Conservation (phyloP, 2,888 invertebrate species). For the Epinotia bilunana region DNA sequence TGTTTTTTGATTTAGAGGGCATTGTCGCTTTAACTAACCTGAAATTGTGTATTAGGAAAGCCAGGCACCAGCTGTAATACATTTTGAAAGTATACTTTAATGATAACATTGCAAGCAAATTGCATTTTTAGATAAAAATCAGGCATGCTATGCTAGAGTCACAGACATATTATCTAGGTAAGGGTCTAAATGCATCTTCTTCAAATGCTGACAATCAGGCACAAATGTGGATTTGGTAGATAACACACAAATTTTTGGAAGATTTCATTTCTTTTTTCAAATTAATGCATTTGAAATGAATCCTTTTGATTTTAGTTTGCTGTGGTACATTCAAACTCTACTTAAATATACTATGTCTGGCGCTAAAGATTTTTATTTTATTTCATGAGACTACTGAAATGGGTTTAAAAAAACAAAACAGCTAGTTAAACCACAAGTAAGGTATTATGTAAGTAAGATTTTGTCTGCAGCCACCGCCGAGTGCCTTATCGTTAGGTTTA, state of each 20-base stretch:
- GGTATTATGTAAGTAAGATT: constrained; percentile 26
- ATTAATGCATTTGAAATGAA: not conserved
- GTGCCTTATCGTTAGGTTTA: constrained; percentile 68
- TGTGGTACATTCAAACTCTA: not conserved
- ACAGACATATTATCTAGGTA: not conserved
- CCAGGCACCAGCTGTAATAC: constrained; percentile 24
- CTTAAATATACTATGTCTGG: not conserved
- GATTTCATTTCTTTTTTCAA: no score
- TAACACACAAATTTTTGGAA: no score
- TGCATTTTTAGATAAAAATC: constrained; percentile 22
- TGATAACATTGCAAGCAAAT: constrained; percentile 22
- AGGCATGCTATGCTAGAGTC: not conserved
- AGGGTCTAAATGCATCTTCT: not conserved
- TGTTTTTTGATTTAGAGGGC: constrained; percentile 53
- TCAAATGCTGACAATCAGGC: not conserved
- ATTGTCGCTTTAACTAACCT: constrained; percentile 45
- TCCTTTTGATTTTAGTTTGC: not conserved
- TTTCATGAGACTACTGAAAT: not conserved
- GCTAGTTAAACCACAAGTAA: not conserved
- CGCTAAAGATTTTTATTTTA: not conserved
- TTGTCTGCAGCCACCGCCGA: constrained; percentile 51
- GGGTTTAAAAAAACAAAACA: not conserved
- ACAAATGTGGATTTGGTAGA: not conserved
- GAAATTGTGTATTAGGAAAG: constrained; percentile 38
- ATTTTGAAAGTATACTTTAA: constrained; percentile 29